Base-by-base conservation (phyloP, 1,140 invertebrate species). In the Cotesia vestalis region DNA sequence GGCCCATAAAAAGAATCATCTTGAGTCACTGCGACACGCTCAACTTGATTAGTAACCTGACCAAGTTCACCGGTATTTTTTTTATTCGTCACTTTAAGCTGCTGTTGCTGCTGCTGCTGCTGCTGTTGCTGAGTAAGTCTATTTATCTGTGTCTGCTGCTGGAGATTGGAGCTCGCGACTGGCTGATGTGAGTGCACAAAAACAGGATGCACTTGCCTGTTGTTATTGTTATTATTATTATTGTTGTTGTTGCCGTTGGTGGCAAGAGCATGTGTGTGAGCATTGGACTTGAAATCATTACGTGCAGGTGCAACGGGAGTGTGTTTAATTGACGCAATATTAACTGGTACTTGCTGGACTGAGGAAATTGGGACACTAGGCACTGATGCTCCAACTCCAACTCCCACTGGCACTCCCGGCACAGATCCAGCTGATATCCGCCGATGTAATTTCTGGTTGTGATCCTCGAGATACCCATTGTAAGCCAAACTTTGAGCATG, bases 1-100 rank as follows among this genome's bases (percentile, higher is more conserved):
- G 91, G 90, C n/a, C 91, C 91, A 80, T 94, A 96, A 86, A 94
- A 95, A 12, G 91, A 88, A 78, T 95, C 94, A 73, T 89, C 89
- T 27, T 79, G 80, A n/a, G 17, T 46, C 40, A 27, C 27, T 27
- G 40, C 40, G 40, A 46, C 40, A 46, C 40, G 40, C 6, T 46
- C 63, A 55, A 71, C 60, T 6, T 62, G 63, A 62, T 71, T 73
- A 53, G 52, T 71, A 0, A 68, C 55, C 2, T 78, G 73, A 4
- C 38, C 61, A 0, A 73, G 63, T 1, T 35, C 51, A 5, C 40
- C 51, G 62, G 53, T 17, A 35, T 62, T 36, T 40, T 60, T 9
- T n/a, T 14, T n/a, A n/a, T 11, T 11, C n/a, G 40, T 67, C 34
- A 55, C 68, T 9, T 27, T 27, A 35, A 66, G 6, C 17, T 61